Percentiles rank a stretch among this genome's conserved stretches.
Evolutionary conservation across 1,140 invertebrate genomes (phyloP).

Genomic region (Drosophila obscura): DNA sequence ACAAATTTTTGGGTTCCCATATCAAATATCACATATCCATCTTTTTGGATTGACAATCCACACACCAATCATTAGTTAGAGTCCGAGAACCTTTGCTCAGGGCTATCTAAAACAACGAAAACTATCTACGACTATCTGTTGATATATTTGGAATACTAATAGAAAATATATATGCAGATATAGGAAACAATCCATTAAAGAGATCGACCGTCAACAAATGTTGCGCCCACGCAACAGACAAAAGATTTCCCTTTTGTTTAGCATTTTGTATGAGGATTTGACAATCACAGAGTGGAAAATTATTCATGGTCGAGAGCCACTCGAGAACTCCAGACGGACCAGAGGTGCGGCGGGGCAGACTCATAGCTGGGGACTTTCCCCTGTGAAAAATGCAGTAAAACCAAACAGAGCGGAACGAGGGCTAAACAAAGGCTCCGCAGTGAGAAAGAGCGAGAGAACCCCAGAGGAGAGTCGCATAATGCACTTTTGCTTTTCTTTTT

Average conservation of each 20-base stretch:
- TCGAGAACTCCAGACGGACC: slow-evolving; percentile 35
- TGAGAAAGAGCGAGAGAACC: background rate
- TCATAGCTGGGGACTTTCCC: slow-evolving; percentile 14
- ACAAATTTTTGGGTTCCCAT: no score
- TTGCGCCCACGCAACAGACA: slow-evolving; percentile 25
- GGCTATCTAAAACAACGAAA: no score
- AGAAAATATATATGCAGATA: no score
- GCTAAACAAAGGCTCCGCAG: slow-evolving; percentile 18
- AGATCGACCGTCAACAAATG: slow-evolving; percentile 22
- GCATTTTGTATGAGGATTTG: slow-evolving; percentile 49
- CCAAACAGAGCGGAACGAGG: slow-evolving; percentile 70
- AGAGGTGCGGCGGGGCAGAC: slow-evolving; percentile 1
- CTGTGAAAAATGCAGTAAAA: slow-evolving; percentile 52
- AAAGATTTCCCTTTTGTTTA: slow-evolving; percentile 29
- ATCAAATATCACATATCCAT: no score
- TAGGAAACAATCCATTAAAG: slow-evolving; percentile 21
- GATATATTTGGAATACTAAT: no score
- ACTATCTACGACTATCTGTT: no score
- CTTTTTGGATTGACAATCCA: no score
- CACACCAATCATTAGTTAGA: no score
- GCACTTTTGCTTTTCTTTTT: slow-evolving; percentile 67
- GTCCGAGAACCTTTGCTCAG: no score
- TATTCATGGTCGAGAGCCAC: slow-evolving; percentile 72
- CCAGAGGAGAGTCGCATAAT: slow-evolving; percentile 44
- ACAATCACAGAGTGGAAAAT: slow-evolving; percentile 68